Percentiles rank a stretch among this genome's conserved stretches.
Evolutionary conservation across 2,797 vertebrate species (phyloP).

Genomic region (Cygnus olor): DNA sequence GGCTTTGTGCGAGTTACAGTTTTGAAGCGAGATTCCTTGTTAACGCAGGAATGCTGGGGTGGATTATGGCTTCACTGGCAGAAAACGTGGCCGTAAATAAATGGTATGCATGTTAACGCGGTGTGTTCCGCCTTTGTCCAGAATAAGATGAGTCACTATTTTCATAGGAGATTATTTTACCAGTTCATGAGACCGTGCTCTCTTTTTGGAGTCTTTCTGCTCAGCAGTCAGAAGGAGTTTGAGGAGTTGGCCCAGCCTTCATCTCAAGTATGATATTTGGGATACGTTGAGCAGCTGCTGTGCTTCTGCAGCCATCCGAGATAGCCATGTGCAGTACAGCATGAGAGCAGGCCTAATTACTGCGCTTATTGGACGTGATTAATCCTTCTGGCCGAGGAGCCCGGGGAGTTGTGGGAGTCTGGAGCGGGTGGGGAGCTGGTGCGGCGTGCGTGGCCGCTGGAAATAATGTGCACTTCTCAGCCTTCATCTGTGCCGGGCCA

Average conservation of each 20-base stretch:
- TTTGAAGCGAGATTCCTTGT: not conserved
- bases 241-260: not conserved
- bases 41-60: not conserved
- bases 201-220: fast-evolving
- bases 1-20: not conserved
- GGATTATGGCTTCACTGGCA: not conserved
- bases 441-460: fast-evolving
- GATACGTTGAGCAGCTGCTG: not conserved
- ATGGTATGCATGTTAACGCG: not conserved
- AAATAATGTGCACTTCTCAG: not conserved
- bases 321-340: not conserved
- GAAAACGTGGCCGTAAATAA: not conserved
- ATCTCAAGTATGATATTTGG: not conserved
- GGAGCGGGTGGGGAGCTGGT: not conserved
- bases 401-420: not conserved
- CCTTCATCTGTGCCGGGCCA: conserved; percentile 13
- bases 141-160: conserved; percentile 26
- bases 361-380: conserved; percentile 1
- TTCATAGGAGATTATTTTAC: conserved; percentile 7
- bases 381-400: conserved; percentile 42
- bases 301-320: not conserved
- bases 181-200: not conserved
- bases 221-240: not conserved
- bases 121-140: not conserved
- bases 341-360: conserved; percentile 4